Percentiles rank a stretch among this genome's conserved stretches.
Evolutionary conservation across 2,888 invertebrate genomes (phyloP).

Genomic region (Seira ritae): DNA sequence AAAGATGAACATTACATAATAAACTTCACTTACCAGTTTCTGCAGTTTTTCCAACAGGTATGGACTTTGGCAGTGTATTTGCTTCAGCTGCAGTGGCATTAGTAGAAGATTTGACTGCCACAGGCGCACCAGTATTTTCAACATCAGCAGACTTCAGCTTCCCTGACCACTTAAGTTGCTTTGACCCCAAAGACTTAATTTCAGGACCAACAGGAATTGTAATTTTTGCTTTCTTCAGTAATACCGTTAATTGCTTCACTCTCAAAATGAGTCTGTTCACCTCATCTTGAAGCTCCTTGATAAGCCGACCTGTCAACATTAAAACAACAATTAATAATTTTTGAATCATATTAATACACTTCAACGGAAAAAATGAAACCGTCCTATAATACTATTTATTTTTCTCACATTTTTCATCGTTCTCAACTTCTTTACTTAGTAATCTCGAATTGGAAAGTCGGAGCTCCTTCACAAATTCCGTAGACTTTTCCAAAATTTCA

Average conservation of each 20-base stretch:
- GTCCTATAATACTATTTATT: neutral
- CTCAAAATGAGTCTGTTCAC: slow-evolving; percentile 71
- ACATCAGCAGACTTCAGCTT: slow-evolving; percentile 56
- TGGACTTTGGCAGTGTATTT: neutral
- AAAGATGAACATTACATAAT: too few species aligned
- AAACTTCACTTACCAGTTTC: too few species aligned
- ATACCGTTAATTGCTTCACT: slow-evolving; percentile 70
- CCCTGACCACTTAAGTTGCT: slow-evolving; percentile 64
- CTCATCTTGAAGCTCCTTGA: slow-evolving; percentile 72
- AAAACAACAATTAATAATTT: slow-evolving; percentile 3
- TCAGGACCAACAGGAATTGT: slow-evolving; percentile 71
- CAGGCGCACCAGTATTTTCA: slow-evolving; percentile 52
- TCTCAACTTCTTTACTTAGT: slow-evolving; percentile 66
- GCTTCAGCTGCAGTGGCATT: neutral
- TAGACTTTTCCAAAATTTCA: slow-evolving; percentile 67
- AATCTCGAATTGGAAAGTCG: slow-evolving; percentile 71
- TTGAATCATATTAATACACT: too few species aligned
- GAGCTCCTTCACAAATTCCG: slow-evolving; percentile 72
- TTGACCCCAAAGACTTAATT: slow-evolving; percentile 66
- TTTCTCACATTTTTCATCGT: slow-evolving; percentile 72
- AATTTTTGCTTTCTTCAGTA: slow-evolving; percentile 70
- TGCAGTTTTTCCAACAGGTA: too few species aligned
- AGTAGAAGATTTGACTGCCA: slow-evolving; percentile 5
- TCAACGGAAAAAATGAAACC: neutral
- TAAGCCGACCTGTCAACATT: slow-evolving; percentile 66